Base-by-base conservation (phyloP, 2,888 invertebrate genomes). In the Oligia strigilis region DNA sequence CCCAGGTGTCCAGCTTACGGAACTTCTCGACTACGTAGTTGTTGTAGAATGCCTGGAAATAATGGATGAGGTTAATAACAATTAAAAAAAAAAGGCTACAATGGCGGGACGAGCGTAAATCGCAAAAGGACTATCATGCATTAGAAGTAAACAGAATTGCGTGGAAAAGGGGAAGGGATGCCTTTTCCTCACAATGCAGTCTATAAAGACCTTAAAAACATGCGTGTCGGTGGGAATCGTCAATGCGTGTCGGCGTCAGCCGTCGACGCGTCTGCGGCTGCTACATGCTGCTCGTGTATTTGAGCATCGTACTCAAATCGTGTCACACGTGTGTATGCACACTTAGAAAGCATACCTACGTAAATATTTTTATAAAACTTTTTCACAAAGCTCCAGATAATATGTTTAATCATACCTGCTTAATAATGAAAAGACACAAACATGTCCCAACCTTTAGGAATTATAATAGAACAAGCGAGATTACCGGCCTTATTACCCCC, bases 1-100 rank as follows among this genome's bases (percentile, higher is more conserved):
- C 94, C 95, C 97, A 97, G 0, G 95, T 97, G 23, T 97, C 92
- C 95, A 98, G 97, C 1, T 94, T 93, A 70, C 97, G 95, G 92
- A 98, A 97, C 91, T 98, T 98, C 74, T 97, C 95, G 2, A 98
- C 93, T 62, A 99, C 98, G 91, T 98, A 97, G 75, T 96, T 95
- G 0, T 98, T 98, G 93, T 99, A 99, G 94, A 98, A 98, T 0
- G 97, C 95, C 98, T 99, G 97, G 1, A 80, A 76, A 78, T 36
- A 40, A 91, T 36, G n/a, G 11, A 55, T 6, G 11, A 29, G 4
- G 23, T 43, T 23, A 43, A 4, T 77, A 2, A n/a, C 8, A 1
- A 72, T 11, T 23, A 36, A n/a, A 14, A 2, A 52, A 19, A 65
- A 65, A 36, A 19, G 1, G 64, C 1, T 1, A 64, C 17, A 9